Percentiles rank a stretch among this genome's conserved stretches.
phyloP scores from a whole-genome alignment of 2,888 invertebrate species.

The Zygothrica quintamaculata region DNA sequence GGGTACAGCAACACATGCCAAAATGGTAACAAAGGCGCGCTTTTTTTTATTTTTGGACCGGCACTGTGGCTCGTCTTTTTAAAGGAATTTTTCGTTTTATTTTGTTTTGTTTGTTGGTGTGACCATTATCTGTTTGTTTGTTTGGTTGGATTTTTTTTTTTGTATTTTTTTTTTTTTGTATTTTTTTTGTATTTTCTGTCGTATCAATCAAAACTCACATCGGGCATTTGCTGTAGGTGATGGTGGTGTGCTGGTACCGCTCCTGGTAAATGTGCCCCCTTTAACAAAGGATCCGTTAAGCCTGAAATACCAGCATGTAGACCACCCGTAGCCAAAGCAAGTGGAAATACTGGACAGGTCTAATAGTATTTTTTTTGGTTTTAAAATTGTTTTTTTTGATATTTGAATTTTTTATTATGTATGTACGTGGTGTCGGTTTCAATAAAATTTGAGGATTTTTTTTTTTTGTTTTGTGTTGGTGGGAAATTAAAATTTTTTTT shows the following conservation, averaged over 20 bases:
- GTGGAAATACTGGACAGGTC: conserved; percentile 85
- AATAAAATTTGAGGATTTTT: conserved; percentile 7
- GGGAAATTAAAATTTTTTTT: conserved; percentile 21
- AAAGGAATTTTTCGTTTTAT: not conserved
- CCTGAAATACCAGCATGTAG: conserved; percentile 85
- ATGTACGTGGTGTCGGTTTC: conserved; percentile 18
- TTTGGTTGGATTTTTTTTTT: conserved; percentile 19
- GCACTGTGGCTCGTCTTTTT: conserved; percentile 32
- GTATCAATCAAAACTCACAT: conserved; percentile 84
- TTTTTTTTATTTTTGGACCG: conserved; percentile 52
- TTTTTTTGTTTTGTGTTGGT: conserved; percentile 36
- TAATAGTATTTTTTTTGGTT: conserved; percentile 54
- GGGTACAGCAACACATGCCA: conserved; percentile 57
- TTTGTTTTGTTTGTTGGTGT: conserved; percentile 10
- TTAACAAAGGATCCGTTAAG: conserved; percentile 85
- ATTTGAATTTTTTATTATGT: conserved; percentile 18
- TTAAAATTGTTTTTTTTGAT: conserved; percentile 8
- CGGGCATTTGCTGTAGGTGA: conserved; percentile 85
- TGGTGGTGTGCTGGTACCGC: conserved; percentile 85
- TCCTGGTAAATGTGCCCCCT: conserved; percentile 85
- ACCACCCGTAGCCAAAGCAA: conserved; percentile 85
- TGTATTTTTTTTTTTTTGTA: conserved; percentile 20
- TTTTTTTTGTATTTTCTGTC: conserved; percentile 29
- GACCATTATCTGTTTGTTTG: conserved; percentile 14
- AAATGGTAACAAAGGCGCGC: conserved; percentile 46